Evolutionary conservation across 2,888 invertebrate species (phyloP).

Genomic region (Acleris sparsana): DNA sequence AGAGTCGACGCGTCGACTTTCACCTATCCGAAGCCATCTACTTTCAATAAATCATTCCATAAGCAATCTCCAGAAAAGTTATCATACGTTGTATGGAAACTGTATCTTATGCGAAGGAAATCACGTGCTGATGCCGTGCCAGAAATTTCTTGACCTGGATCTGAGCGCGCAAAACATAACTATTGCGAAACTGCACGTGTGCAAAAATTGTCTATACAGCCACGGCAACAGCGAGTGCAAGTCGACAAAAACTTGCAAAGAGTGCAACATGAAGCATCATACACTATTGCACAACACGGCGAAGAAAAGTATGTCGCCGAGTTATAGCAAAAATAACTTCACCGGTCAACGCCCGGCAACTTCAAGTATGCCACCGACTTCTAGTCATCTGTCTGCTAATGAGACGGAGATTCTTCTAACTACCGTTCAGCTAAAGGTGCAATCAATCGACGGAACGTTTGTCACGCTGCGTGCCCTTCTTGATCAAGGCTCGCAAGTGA

Average conservation of each 20-base stretch:
- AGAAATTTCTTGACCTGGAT: conserved; percentile 16
- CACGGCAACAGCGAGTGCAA: conserved; percentile 17
- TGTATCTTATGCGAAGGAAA: conserved; percentile 17
- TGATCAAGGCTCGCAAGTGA: conserved; percentile 39
- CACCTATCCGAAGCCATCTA: background rate
- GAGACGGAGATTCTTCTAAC: conserved; percentile 28
- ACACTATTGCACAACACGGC: conserved; percentile 1
- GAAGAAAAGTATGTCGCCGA: background rate
- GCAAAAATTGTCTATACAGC: conserved; percentile 26
- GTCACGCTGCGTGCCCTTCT: conserved; percentile 35
- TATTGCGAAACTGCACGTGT: conserved; percentile 18
- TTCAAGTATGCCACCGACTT: background rate
- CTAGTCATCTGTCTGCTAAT: background rate
- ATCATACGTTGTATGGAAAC: conserved; percentile 6
- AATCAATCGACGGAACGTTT: conserved; percentile 33
- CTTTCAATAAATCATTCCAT: background rate
- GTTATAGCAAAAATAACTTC: background rate
- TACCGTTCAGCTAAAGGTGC: conserved; percentile 30
- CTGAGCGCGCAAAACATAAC: background rate
- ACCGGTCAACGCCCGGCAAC: background rate
- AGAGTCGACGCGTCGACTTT: background rate
- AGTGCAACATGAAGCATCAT: conserved; percentile 23
- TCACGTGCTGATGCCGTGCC: conserved; percentile 31
- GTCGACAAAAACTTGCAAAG: conserved; percentile 26
- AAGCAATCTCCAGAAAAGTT: background rate